These are phyloP conservation scores for Invenusta paracnida DNA, from an alignment of 2,888 invertebrate genomes.

Conservation along the genomic window DNA sequence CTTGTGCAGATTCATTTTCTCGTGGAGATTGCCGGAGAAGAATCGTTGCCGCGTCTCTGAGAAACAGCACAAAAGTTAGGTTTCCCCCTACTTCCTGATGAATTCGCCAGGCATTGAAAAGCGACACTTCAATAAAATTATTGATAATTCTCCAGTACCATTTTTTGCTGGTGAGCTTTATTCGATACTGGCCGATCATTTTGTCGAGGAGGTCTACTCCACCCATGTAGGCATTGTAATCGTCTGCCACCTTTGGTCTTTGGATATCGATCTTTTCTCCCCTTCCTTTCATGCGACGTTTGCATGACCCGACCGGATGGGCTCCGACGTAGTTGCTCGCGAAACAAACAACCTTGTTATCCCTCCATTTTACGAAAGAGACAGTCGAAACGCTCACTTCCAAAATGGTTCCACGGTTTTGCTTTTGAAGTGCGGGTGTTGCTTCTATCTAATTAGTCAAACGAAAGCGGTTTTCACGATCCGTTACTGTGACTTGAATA, in stretches of 20 bases:
- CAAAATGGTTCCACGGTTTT: not conserved
- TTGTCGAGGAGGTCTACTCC: constrained; percentile 15
- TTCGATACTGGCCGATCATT: not conserved
- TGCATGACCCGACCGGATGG: not conserved
- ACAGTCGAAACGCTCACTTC: not conserved
- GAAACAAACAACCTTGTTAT: constrained; percentile 8
- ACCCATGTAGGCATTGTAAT: not conserved
- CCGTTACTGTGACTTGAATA: not conserved
- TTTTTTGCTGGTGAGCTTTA: constrained; percentile 11
- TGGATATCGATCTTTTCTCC: not conserved
- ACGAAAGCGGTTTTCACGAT: not conserved
- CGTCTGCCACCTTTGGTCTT: not conserved
- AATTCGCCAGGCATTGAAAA: constrained; percentile 8
- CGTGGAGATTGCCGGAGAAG: not conserved
- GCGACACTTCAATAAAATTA: not conserved
- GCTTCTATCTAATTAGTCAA: not conserved
- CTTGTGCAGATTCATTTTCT: not conserved
- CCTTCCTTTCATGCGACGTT: not conserved
- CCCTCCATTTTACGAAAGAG: constrained; percentile 3
- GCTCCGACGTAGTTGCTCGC: constrained; percentile 14
- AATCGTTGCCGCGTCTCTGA: not conserved
- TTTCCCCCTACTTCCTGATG: not conserved
- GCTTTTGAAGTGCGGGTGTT: not conserved
- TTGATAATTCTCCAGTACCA: not conserved
- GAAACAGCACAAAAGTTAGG: not conserved